Percentiles rank a stretch among this genome's conserved stretches.
Conservation (phyloP, 2,888 invertebrate species). For the Noctua fimbriata region DNA sequence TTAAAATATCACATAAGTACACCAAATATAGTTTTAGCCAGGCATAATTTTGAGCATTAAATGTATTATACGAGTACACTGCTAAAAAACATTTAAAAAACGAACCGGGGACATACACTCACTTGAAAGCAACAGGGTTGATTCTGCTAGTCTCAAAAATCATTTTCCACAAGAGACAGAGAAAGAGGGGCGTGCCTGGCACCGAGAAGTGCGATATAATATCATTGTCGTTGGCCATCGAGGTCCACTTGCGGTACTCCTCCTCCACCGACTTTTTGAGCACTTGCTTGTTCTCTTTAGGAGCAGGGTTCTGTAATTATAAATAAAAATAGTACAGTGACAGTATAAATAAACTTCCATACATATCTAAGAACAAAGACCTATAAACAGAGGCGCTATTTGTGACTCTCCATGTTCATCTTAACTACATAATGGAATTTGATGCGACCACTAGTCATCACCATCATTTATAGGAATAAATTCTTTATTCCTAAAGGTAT, state of each 20-base stretch:
- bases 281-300: constrained; percentile 97
- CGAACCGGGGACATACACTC: constrained; percentile 66
- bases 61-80: background rate
- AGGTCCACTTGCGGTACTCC: constrained; percentile 98
- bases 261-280: constrained; percentile 98
- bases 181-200: constrained; percentile 97
- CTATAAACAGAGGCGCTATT: background rate
- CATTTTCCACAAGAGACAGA: constrained; percentile 98
- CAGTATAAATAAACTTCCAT: background rate
- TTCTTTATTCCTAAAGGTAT: background rate
- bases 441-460: background rate
- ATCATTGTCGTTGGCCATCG: constrained; percentile 99
- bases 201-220: constrained; percentile 98
- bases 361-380: background rate
- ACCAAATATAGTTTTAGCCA: background rate
- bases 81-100: background rate
- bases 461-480: background rate
- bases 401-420: background rate
- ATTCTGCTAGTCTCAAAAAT: constrained; percentile 98
- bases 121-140: constrained; percentile 98
- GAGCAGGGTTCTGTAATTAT: constrained; percentile 92
- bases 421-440: background rate
- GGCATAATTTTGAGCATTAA: background rate
- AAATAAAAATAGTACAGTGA: constrained; percentile 4
- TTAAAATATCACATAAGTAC: background rate